phyloP scores from a whole-genome alignment of 2,113 vertebrate species.

The Laticauda laticaudata region DNA sequence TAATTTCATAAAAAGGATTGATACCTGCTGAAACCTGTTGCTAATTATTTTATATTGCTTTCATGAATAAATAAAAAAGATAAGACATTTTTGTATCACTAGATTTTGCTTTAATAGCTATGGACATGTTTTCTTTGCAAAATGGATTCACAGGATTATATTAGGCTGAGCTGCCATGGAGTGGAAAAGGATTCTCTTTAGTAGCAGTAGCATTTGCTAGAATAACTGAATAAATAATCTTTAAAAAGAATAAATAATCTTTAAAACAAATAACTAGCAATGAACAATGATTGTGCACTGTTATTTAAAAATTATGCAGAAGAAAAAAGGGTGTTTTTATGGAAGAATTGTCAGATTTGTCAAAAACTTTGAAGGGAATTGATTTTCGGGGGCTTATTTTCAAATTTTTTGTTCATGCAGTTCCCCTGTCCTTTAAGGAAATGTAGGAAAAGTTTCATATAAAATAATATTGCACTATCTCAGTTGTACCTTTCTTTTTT shows the following conservation, averaged over 20 bases:
- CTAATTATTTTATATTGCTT: conserved; percentile 17
- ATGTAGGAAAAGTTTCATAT: conserved; percentile 46
- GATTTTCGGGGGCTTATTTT: background rate
- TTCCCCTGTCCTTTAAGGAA: conserved; percentile 24
- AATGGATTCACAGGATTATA: background rate
- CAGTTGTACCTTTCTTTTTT: background rate
- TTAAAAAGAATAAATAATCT: background rate
- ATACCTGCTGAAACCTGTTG: background rate
- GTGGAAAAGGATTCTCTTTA: background rate
- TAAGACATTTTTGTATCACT: background rate
- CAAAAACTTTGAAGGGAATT: background rate
- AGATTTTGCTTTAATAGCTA: conserved; percentile 1
- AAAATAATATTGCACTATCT: conserved; percentile 36
- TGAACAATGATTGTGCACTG: background rate
- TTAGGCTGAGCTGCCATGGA: conserved; percentile 33
- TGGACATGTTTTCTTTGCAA: background rate
- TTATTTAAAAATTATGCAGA: background rate
- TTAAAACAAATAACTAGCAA: conserved; percentile 3
- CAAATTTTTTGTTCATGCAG: conserved; percentile 42
- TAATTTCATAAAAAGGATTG: background rate
- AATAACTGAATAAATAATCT: background rate
- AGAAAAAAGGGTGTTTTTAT: background rate
- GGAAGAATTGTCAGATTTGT: conserved; percentile 5
- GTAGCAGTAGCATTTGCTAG: background rate
- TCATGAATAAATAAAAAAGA: background rate